Base-by-base conservation (phyloP, 2,797 vertebrate species). In the Myoxocephalus aenaeus region DNA sequence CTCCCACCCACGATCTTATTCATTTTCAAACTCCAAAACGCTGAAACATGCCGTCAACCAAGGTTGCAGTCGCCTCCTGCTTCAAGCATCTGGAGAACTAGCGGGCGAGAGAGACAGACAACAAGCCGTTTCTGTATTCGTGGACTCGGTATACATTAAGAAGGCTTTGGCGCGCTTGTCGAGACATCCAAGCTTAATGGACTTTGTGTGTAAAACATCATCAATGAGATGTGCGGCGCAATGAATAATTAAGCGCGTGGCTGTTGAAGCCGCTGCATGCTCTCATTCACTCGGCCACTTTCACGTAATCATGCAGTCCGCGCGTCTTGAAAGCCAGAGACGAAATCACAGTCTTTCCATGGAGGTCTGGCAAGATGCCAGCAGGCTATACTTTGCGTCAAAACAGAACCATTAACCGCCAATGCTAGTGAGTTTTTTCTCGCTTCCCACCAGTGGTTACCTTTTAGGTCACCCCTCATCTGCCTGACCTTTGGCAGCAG, bases 201-300 rank as follows among this genome's bases (percentile, higher is more conserved):
- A 92, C 85, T 93, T 92, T 90, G 84, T 83, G 86, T 93, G 92
- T 93, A 85, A 81, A 93, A 89, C 90, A 91, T 88, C 84, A 87
- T 88, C 87, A 88, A 27, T 69, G 75, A 90, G 77, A 54, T 73
- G 57, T 40, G 50, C 77, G 13, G 29, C 77, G 25, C 68, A 38
- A 83, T 92, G 65, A 91, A 92, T 90, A 86, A 92, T 90, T 90
- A 62, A 92, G 59, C 29, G 22, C 17, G 11, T 46, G 51, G 78
- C 73, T 68, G 73, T 80, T 78, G 85, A 80, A 75, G 71, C 20
- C 0, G 32, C 51, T 12, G 58, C 27, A 18, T 18, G 42, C 54
- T 62, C 80, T 81, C 38, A 80, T 83, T 83, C 65, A 80, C 79
- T 85, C 75, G 68, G 8, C 11, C 22, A 13, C 66, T 64, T 79